Evolutionary conservation across 1,140 invertebrate species (phyloP), one percentile per base, ranked within the genome.

Genomic region (Tachypleus tridentatus): DNA sequence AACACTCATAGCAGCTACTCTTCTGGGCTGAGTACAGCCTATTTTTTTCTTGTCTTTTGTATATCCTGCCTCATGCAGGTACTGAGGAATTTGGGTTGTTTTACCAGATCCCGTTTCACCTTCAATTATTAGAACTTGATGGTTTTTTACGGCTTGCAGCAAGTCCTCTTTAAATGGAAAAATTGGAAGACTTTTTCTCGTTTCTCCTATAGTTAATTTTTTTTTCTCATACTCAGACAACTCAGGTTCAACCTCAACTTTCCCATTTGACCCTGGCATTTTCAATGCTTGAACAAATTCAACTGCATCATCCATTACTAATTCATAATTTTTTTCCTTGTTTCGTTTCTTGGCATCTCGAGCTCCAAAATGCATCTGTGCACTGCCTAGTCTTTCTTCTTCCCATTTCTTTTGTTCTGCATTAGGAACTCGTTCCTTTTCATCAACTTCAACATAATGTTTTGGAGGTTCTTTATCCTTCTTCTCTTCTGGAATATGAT

Each of bases 11-110:
- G 87, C 87, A 54, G 87, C 87, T n/a, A 89, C 87, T 74, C 87
- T 73, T 61, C 87, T 75, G 3, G 87, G 87, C 83, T 86, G 90
- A 77, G 84, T 89, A 76, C 85, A 86, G 81, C 89, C 67, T 89
- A 86, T 71, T 86, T 86, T 78, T 91, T 94, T 66, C 11, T 85
- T 85, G 75, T 88, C 85, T 67, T 73, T 72, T 64, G 75, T 80
- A 68, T 77, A 83, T 4, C 82, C 82, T 58, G 91, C 87, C 75
- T 99, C 90, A 75, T 93, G 83, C 0, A 99, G 80, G 80, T 97
- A 99, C 76, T 99, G 97, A 6, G 97, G 94, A 69, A 99, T 92
- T 79, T 99, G 97, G 4, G 97, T 99, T 0, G 97, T 99, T 83
- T 98, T 98, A 4, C 97, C 95, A 11, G 91, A 94, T 1, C 95